Evolutionary conservation across 2,797 vertebrate species (phyloP), one percentile per base, ranked within the genome.

Genomic region (Micromesistius poutassou): DNA sequence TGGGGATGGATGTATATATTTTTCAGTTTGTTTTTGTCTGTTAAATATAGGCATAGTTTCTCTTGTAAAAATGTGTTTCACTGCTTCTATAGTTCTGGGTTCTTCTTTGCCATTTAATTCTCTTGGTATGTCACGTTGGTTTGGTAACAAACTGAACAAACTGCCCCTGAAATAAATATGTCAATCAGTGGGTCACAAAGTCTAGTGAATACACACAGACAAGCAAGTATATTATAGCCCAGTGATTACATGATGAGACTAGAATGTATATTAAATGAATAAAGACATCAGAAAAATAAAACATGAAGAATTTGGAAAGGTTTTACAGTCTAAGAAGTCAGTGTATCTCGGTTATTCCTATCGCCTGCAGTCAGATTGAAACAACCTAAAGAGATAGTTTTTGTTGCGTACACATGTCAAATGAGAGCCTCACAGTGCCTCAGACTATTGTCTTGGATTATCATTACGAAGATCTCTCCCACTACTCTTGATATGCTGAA

Each of bases 151-250:
- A 62, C 50, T 62, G 25, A n/a, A 55, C 16, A 62, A 62, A n/a
- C 22, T n/a, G 55, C 22, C 55, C 7, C 50, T 55, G 19, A 55
- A 55, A 66, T 6, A 6, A 72, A 14, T 25, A 9, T 1, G 3
- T 77, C 77, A 71, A 76, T 73, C 79, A 78, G 76, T 73, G 78
- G 73, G 77, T 75, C 36, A 55, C 74, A 75, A 75, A 80, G 79
- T 87, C 78, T 73, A 72, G 77, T 70, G 19, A 82, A 82, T 72
- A 81, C 77, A 79, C 80, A 84, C 75, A 85, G 88, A 89, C 77
- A 79, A 76, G 74, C 73, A 84, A 85, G 76, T 75, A 78, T 83
- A 77, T 76, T 78, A 22, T 30, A 79, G 81, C 70, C 77, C 77
- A 84, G 82, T 79, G 76, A 88, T 46, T 74, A 74, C 50, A 74